Evolutionary conservation across 2,888 invertebrate genomes (phyloP).

Genomic region (Galeopsomyia nigrocyanea): DNA sequence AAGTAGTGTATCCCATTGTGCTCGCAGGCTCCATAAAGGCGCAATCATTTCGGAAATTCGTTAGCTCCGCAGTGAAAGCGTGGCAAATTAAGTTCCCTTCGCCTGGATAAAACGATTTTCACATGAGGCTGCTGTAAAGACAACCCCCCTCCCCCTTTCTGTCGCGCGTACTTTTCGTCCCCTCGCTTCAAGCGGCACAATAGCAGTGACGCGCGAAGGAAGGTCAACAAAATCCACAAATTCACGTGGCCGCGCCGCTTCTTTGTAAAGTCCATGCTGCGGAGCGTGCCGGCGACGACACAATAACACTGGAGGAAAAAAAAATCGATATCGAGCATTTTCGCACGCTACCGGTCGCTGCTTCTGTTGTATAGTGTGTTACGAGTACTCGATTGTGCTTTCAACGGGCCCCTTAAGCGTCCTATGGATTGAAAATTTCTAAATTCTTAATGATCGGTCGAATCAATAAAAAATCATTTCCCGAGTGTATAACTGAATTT

Average conservation of each 20-base stretch:
- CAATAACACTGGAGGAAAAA: constrained; percentile 15
- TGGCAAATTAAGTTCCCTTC: constrained; percentile 28
- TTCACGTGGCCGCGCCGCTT: constrained; percentile 13
- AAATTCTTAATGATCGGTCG: too few relatives aligned
- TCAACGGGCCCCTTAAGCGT: background rate
- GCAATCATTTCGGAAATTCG: constrained; percentile 11
- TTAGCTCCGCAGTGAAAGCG: constrained; percentile 3
- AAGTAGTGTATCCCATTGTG: background rate
- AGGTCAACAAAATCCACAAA: constrained; percentile 37
- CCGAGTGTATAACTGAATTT: background rate
- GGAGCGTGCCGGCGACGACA: background rate
- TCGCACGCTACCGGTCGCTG: constrained; percentile 9
- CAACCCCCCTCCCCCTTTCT: background rate
- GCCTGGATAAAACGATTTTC: constrained; percentile 14
- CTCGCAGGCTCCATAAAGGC: background rate
- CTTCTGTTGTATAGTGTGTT: background rate
- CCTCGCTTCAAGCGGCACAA: background rate
- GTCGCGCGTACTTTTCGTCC: constrained; percentile 20
- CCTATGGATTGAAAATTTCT: too few relatives aligned
- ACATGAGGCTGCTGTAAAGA: constrained; percentile 10
- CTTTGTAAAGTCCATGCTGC: constrained; percentile 25
- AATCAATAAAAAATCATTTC: too few relatives aligned
- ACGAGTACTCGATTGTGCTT: constrained; percentile 8
- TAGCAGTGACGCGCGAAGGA: background rate
- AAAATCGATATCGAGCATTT: constrained; percentile 35